Base-by-base conservation (phyloP, 2,797 vertebrate genomes). In the Anas bahamensis region DNA sequence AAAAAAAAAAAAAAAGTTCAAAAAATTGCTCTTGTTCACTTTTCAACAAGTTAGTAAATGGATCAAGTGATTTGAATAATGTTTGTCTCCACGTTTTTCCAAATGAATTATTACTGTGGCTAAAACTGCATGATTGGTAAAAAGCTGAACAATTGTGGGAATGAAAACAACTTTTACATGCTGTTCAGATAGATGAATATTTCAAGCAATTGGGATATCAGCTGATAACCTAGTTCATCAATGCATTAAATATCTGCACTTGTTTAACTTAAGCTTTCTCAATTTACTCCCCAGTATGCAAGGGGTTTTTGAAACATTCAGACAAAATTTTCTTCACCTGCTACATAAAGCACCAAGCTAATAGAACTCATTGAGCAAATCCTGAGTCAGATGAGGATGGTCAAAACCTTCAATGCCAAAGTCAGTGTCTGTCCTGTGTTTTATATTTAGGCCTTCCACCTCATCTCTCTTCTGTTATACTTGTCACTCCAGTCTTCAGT, bases 61-160 rank as follows among this genome's bases (percentile, higher is more conserved):
- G 83, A 94, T 95, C 63, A 93, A 91, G 29, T 44, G 70, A 70
- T 46, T 93, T 83, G 31, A 95, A 87, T 93, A 84, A 79, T 76
- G 68, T 87, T 96, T 87, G 28, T 68, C 61, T 80, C 52, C 8
- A 29, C 59, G 33, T 37, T 89, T 63, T 88, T 94, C 57, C 48
- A 86, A 89, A 90, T 89, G 21, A 88, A 65, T 83, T 71, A 82
- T 80, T 92, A 79, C 19, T 59, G 37, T 13, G 12, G 14, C 42
- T 88, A 68, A 76, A 64, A 75, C 5, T 66, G 16, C 16, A 9
- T 80, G 44, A 64, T 56, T 82, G 53, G 41, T 42, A 70, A 75
- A 57, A 39, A 50, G n/a, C 5, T 13, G 41, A 96, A 96, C 81
- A 94, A 87, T 93, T 80, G 78, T 90, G 69, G 84, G 86, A 96